A percentile compares a stretch with the other conserved stretches of the same genome.
These are phyloP conservation scores for Chelonia mydas DNA, from an alignment of 2,797 vertebrate genomes.

Conservation along the genomic window DNA sequence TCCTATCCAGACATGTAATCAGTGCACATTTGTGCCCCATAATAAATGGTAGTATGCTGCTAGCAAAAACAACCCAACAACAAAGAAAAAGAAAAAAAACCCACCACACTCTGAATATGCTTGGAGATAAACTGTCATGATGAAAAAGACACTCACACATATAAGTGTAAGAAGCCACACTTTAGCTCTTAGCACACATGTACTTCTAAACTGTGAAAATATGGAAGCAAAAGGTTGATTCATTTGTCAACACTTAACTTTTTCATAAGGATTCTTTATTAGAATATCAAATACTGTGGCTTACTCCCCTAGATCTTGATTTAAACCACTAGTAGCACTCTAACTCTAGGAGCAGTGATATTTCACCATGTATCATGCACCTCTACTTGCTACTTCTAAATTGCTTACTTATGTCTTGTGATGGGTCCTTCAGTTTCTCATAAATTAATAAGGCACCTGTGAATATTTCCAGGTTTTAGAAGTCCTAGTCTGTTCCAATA, in stretches of 20 bases:
- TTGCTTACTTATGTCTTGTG: conserved; percentile 79
- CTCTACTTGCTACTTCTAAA: conserved; percentile 74
- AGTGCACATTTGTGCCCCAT: not conserved
- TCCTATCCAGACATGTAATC: not conserved
- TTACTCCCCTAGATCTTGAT: conserved; percentile 67
- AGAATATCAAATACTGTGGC: conserved; percentile 55
- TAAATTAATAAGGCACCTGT: conserved; percentile 83
- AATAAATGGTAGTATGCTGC: not conserved
- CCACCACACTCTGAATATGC: not conserved
- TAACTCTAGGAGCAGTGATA: conserved; percentile 30
- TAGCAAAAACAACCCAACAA: not conserved
- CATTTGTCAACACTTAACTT: conserved; percentile 60
- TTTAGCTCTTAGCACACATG: conserved; percentile 71
- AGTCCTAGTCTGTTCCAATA: conserved; percentile 71
- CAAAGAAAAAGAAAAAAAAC: not conserved
- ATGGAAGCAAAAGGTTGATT: conserved; percentile 71
- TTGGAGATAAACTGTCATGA: conserved; percentile 55
- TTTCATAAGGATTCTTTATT: conserved; percentile 66
- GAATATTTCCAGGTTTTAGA: conserved; percentile 78
- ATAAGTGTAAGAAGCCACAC: conserved; percentile 72
- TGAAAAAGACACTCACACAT: conserved; percentile 51
- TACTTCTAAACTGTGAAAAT: conserved; percentile 73
- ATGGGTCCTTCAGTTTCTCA: conserved; percentile 80
- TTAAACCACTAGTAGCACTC: conserved; percentile 54
- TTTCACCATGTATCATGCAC: conserved; percentile 61